These are phyloP conservation scores for Arctocebus calabarensis DNA, from an alignment of 2,797 vertebrate species.

Conservation along the genomic window DNA sequence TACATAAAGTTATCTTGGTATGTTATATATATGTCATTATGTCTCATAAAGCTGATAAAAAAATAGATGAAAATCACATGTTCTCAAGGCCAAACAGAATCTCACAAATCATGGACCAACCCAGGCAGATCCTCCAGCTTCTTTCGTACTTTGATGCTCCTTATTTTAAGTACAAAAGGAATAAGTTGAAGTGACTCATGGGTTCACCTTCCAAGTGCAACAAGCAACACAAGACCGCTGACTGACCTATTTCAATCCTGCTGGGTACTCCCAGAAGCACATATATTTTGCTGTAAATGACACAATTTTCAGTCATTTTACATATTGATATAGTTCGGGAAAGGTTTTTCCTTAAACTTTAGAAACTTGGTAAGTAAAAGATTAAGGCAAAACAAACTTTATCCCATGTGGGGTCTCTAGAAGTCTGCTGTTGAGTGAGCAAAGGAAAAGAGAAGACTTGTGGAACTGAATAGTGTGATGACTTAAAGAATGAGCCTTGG, in stretches of 20 bases:
- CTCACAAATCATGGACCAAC: conserved; percentile 51
- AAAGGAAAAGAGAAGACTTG: conserved; percentile 11
- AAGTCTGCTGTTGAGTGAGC: neutral
- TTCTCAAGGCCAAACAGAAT: conserved; percentile 37
- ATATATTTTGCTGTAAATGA: conserved; percentile 17
- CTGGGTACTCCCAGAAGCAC: neutral
- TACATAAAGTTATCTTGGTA: conserved; percentile 15
- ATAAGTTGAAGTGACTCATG: neutral
- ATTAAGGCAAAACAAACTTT: neutral
- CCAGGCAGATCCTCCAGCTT: neutral
- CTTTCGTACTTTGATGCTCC: neutral
- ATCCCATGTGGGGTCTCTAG: neutral
- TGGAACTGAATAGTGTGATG: neutral
- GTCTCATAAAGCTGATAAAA: conserved; percentile 41
- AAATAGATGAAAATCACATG: conserved; percentile 49
- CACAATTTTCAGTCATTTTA: conserved; percentile 34
- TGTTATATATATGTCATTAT: neutral
- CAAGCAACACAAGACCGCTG: neutral
- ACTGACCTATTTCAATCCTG: conserved; percentile 27
- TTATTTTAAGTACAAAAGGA: conserved; percentile 27
- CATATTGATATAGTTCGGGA: conserved; percentile 23
- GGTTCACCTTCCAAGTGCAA: conserved; percentile 46
- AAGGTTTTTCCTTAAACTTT: conserved; percentile 13
- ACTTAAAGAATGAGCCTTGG: conserved; percentile 30
- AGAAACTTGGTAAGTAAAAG: neutral